Evolutionary conservation across 2,888 invertebrate species (phyloP).

Genomic region (Drosophila anceps): DNA sequence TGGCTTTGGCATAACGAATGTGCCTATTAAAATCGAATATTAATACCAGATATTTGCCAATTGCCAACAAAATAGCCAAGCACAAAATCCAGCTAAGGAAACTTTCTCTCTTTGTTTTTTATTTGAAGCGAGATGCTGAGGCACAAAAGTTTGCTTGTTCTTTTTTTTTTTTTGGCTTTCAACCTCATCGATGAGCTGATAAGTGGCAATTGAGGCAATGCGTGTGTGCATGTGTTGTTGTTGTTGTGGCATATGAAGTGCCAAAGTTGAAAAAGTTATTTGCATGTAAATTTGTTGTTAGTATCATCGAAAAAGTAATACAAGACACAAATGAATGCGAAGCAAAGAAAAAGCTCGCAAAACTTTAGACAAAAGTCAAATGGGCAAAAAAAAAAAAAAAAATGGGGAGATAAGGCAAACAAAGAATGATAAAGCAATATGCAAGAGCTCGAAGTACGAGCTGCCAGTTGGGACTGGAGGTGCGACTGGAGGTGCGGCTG

Average conservation of each 20-base stretch:
- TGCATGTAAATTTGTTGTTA: constrained; percentile 80
- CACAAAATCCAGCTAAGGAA: constrained; percentile 42
- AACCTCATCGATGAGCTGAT: constrained; percentile 79
- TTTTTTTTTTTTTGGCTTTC: constrained; percentile 47
- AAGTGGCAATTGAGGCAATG: constrained; percentile 74
- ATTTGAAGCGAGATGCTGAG: constrained; percentile 16
- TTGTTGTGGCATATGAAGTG: constrained; percentile 52
- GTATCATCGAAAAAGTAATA: constrained; percentile 74
- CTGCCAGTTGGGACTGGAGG: background rate
- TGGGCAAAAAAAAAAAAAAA: constrained; percentile 27
- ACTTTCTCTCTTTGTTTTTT: constrained; percentile 31
- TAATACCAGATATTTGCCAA: constrained; percentile 59
- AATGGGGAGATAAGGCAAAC: constrained; percentile 31
- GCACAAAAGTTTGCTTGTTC: constrained; percentile 30
- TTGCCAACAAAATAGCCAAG: constrained; percentile 47
- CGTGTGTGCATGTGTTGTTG: constrained; percentile 31
- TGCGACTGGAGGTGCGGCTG: background rate
- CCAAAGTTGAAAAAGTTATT: constrained; percentile 80
- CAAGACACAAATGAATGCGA: constrained; percentile 53
- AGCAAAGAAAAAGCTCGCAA: constrained; percentile 33
- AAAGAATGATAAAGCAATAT: constrained; percentile 57
- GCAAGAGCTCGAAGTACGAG: background rate
- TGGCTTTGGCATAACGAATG: constrained; percentile 70
- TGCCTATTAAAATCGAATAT: constrained; percentile 71
- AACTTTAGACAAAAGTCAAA: constrained; percentile 71